phyloP scores from a whole-genome alignment of 2,113 vertebrate species.

The Mirounga angustirostris region DNA sequence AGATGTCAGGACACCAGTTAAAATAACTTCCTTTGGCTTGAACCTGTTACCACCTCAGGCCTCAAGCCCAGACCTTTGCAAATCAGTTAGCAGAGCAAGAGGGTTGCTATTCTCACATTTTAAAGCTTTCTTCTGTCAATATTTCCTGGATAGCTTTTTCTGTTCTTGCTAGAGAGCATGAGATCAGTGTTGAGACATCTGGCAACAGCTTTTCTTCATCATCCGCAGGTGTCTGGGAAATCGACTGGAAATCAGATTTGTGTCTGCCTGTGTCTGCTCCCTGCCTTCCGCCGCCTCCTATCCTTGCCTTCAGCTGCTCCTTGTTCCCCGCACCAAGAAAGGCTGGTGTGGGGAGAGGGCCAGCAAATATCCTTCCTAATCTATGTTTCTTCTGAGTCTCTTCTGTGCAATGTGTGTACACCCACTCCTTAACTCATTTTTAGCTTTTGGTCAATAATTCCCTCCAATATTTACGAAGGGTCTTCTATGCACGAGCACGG shows the following conservation, averaged over 20 bases:
- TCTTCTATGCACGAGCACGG: neutral
- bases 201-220: constrained; percentile 7
- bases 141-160: neutral
- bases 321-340: neutral
- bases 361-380: neutral
- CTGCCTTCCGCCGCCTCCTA: neutral
- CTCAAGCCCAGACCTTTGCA: constrained; percentile 34
- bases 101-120: neutral
- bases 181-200: neutral
- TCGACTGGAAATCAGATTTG: no score
- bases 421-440: constrained; percentile 58
- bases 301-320: neutral
- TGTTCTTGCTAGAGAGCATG: constrained; percentile 1
- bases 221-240: neutral
- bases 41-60: constrained; percentile 47
- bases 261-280: neutral
- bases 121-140: constrained; percentile 30
- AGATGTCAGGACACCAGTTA: constrained; percentile 61
- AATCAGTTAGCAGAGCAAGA: constrained; percentile 28
- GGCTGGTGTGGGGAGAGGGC: neutral
- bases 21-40: constrained; percentile 59
- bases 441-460: constrained; percentile 69
- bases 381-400: neutral
- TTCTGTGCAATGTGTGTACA: neutral
- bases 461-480: constrained; percentile 59